Evolutionary conservation across 2,888 invertebrate genomes (phyloP).

Genomic region (Amphipyra tragopoginis): DNA sequence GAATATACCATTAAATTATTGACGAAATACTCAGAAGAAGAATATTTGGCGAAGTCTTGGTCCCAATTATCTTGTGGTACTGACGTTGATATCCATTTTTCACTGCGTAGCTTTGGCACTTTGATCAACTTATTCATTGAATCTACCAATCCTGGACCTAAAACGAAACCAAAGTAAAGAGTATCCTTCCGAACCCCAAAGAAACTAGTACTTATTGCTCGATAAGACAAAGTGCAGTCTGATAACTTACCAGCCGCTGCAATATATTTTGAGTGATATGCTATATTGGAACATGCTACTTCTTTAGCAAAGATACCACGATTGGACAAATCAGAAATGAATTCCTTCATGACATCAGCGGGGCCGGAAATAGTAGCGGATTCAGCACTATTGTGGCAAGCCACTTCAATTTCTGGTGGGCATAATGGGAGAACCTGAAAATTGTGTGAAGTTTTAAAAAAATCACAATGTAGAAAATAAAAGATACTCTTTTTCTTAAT

Average conservation of each 20-base stretch:
- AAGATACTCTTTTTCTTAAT: not conserved
- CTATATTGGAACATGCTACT: conserved; percentile 92
- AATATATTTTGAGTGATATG: conserved; percentile 91
- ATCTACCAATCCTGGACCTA: not conserved
- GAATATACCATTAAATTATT: conserved; percentile 22
- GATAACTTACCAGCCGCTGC: conserved; percentile 6
- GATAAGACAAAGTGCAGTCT: too few relatives aligned
- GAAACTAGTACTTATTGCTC: too few relatives aligned
- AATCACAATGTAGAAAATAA: too few relatives aligned
- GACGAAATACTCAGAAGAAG: conserved; percentile 9
- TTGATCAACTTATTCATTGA: not conserved
- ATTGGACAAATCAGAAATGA: conserved; percentile 79
- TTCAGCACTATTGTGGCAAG: conserved; percentile 94
- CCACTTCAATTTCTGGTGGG: conserved; percentile 92
- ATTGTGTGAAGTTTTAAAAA: not conserved
- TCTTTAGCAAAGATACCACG: conserved; percentile 68
- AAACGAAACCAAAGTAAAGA: not conserved
- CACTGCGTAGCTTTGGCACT: conserved; percentile 1
- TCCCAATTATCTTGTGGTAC: conserved; percentile 5
- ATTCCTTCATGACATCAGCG: conserved; percentile 87
- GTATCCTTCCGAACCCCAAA: too few relatives aligned
- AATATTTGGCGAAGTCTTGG: conserved; percentile 7
- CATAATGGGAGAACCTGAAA: conserved; percentile 54
- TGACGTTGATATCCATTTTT: conserved; percentile 18
- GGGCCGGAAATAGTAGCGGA: conserved; percentile 95